phyloP scores from a whole-genome alignment of 2,113 vertebrate species.

The Tichodroma muraria region DNA sequence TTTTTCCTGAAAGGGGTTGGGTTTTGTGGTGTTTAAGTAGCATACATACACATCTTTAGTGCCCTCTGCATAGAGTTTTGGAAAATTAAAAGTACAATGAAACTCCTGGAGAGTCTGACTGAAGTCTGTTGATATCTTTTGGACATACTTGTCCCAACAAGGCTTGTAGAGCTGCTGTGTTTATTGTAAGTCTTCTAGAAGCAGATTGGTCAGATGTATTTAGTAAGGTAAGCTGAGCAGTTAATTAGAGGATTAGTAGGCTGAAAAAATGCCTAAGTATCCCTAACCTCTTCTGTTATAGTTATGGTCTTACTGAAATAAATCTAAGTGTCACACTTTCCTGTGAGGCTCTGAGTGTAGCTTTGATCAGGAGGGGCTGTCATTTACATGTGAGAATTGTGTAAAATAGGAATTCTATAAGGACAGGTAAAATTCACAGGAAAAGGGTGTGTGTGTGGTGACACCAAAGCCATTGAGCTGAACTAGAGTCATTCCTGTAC shows the following conservation, averaged over 20 bases:
- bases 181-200: not conserved
- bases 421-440: not conserved
- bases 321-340: not conserved
- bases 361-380: not conserved
- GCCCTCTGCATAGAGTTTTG: not conserved
- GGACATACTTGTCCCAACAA: not conserved
- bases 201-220: not conserved
- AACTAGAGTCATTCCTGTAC: not conserved
- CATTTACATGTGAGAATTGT: not conserved
- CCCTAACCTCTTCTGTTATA: not conserved
- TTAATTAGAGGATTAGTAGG: constrained; percentile 24
- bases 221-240: not conserved
- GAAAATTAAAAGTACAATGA: not conserved
- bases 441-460: rapidly evolving
- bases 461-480: not conserved
- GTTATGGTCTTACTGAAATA: not conserved
- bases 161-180: not conserved
- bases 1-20: not conserved
- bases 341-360: not conserved
- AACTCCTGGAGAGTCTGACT: not conserved
- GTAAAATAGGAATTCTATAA: not conserved
- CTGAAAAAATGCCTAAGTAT: not conserved
- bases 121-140: not conserved
- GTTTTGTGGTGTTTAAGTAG: not conserved
- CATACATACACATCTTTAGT: not conserved